phyloP scores from a whole-genome alignment of 2,797 vertebrate genomes.

The Huso huso region DNA sequence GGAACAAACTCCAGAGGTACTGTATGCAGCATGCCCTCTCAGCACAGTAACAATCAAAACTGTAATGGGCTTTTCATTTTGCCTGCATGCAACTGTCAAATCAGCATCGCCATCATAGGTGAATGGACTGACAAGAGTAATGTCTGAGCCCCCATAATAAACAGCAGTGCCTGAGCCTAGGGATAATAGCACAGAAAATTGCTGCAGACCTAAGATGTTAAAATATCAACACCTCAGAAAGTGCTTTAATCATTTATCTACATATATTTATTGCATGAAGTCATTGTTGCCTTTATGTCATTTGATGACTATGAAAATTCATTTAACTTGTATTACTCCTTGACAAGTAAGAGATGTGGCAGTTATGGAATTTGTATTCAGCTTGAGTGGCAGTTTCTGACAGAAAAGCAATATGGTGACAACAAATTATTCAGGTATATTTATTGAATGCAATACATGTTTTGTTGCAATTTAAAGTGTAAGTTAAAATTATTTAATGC shows the following conservation, averaged over 20 bases:
- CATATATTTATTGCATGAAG: slow-evolving; percentile 10
- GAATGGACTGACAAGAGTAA: neutral
- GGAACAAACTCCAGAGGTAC: too few species aligned
- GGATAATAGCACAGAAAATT: neutral
- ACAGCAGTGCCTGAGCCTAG: neutral
- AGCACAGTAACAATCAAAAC: neutral
- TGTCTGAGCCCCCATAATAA: neutral
- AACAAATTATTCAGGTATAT: neutral
- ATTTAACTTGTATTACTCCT: slow-evolving; percentile 9
- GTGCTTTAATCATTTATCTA: neutral
- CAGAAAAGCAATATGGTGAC: slow-evolving; percentile 17
- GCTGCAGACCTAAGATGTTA: neutral
- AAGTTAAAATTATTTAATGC: too few species aligned
- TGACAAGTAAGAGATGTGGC: slow-evolving; percentile 17
- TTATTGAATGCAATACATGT: too few species aligned
- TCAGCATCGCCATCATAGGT: neutral
- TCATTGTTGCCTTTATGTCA: slow-evolving; percentile 13
- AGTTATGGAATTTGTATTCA: slow-evolving; percentile 18
- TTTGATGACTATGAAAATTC: slow-evolving; percentile 18
- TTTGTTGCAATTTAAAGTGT: too few species aligned
- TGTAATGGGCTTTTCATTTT: slow-evolving; percentile 4
- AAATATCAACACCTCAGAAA: neutral
- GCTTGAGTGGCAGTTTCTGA: slow-evolving; percentile 16
- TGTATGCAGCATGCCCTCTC: neutral
- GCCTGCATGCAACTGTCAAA: slow-evolving; percentile 2